Percentiles rank a stretch among this genome's conserved stretches.
These are phyloP conservation scores for Scaptomyza hsui DNA, from an alignment of 1,140 invertebrate genomes.

Conservation along the genomic window DNA sequence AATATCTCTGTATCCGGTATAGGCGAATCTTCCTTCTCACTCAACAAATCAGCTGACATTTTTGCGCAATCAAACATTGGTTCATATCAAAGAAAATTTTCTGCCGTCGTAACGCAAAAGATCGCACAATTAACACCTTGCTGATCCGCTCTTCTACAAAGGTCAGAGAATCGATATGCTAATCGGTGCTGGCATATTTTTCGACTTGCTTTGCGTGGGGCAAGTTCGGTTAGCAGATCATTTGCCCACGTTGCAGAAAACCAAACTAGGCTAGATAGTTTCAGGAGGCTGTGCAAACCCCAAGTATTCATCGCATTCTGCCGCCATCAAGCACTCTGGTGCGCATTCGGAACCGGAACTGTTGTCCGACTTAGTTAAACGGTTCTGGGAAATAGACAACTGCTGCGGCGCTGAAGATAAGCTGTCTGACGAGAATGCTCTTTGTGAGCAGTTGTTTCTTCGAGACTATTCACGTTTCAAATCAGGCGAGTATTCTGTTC, in stretches of 20 bases:
- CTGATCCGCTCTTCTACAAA: not conserved
- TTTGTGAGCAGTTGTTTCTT: too few relatives aligned
- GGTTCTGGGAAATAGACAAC: too few relatives aligned
- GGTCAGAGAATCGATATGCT: slow-evolving; percentile 6
- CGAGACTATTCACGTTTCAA: too few relatives aligned
- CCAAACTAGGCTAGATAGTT: slow-evolving; percentile 33
- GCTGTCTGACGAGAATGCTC: too few relatives aligned
- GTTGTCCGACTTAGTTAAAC: too few relatives aligned
- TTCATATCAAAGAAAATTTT: not conserved
- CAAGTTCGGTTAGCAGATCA: slow-evolving; percentile 21
- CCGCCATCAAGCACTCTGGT: not conserved
- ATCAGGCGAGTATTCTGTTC: too few relatives aligned
- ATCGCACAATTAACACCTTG: not conserved
- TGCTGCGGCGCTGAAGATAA: too few relatives aligned
- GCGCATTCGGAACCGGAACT: too few relatives aligned
- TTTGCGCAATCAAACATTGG: not conserved
- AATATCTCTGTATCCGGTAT: not conserved
- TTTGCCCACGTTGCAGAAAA: too few relatives aligned
- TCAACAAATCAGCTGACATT: not conserved
- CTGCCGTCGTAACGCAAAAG: not conserved
- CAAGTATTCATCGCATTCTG: slow-evolving; percentile 10
- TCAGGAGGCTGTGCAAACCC: slow-evolving; percentile 1
- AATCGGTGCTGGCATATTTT: not conserved
- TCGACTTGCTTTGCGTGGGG: slow-evolving; percentile 10
- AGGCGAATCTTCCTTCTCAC: not conserved